Conservation (phyloP, 23 tunicate genomes). For the Botrylloides violaceus region DNA sequence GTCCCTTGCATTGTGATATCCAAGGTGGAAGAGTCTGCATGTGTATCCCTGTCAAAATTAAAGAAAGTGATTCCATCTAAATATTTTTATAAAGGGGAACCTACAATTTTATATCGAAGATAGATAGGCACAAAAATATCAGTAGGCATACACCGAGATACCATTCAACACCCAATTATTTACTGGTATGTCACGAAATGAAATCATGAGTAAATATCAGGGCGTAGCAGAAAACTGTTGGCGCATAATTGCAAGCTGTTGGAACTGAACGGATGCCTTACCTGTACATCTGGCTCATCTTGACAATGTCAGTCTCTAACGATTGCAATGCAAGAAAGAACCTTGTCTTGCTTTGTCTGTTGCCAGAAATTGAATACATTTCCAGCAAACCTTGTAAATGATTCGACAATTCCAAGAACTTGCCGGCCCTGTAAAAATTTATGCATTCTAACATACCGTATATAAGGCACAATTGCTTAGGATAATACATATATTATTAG, state of each 20-base stretch:
- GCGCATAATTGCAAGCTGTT: no score
- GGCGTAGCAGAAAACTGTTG: no score
- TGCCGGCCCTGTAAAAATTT: constrained; percentile 58
- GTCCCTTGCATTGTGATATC: constrained; percentile 41
- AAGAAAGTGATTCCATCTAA: no score
- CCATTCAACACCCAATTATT: no score
- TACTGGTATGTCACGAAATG: no score
- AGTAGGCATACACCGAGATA: no score
- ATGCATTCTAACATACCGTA: no score
- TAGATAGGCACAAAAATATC: no score
- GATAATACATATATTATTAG: not conserved
- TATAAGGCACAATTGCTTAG: no score
- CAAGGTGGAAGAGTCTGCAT: constrained; percentile 30
- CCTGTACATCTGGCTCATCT: constrained; percentile 71
- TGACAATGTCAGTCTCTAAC: constrained; percentile 50
- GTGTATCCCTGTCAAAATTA: constrained; percentile 47
- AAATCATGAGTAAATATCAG: no score
- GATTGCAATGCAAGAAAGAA: constrained; percentile 76
- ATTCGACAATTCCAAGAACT: constrained; percentile 60
- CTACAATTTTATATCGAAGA: no score
- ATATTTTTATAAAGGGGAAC: no score
- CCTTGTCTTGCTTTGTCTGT: constrained; percentile 43
- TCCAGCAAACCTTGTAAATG: constrained; percentile 50
- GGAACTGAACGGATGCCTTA: constrained; percentile 2
- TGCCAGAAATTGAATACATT: constrained; percentile 41